Evolutionary conservation across 2,113 vertebrate species (phyloP), one percentile per base, ranked within the genome.

Genomic region (Poicephalus meyeri): DNA sequence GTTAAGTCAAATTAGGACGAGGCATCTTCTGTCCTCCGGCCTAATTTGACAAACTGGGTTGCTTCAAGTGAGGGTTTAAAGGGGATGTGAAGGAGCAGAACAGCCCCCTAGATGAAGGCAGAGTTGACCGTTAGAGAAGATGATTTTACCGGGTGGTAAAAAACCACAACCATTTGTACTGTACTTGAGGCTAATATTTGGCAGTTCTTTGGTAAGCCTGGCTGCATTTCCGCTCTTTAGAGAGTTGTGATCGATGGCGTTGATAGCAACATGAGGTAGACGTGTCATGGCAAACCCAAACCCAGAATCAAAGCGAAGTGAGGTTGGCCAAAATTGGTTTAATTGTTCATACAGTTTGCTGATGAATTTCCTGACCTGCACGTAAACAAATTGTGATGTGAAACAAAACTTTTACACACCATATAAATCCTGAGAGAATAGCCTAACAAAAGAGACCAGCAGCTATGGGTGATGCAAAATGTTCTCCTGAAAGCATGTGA

Each of bases 361-460:
- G 90, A 88, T 96, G 79, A 64, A 92, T 96, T 97, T 97, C 92
- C 96, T 95, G 95, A 90, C 55, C 60, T 86, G 72, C 80, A 86
- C 4, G 4, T 89, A 96, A 96, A 89, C 86, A 83, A 88, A 95
- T 93, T 94, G 93, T 95, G 79, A 80, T 94, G 69, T 60, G 96
- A 90, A 96, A 96, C 74, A 93, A 94, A 94, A 90, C 89, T 94
- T 80, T 37, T 93, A 69, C 76, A 10, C 24, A 4, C 18, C 26
- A 10, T 50, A 47, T 88, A 95, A 97, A 88, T 44, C 90, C 93
- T 95, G 80, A 56, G 89, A 96, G 95, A 97, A 91, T 60, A 86
- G 29, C 10, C 50, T 73, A 90, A 94, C 89, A 96, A 96, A 95
- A 89, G 87, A 64, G 80, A 91, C 41, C 71, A 70, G 82, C 88